Evolutionary conservation across 2,888 invertebrate genomes (phyloP).

Genomic region (Spilarctia lutea): DNA sequence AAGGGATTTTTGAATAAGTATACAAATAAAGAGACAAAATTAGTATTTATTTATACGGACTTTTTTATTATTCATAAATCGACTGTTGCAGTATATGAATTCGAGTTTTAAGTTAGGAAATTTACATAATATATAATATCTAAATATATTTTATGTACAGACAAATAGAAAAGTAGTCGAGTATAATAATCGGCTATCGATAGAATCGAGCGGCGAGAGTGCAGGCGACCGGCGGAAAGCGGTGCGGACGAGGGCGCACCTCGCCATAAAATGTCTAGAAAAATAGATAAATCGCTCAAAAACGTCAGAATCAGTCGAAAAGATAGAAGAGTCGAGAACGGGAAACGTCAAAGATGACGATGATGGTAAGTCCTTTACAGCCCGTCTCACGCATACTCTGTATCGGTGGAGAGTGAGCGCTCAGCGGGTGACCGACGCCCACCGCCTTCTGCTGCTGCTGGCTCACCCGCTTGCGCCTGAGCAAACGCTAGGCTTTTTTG

Average conservation of each 20-base stretch:
- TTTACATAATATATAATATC: slow-evolving; percentile 86
- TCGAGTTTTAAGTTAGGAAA: slow-evolving; percentile 85
- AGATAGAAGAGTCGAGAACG: slow-evolving; percentile 76
- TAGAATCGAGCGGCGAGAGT: slow-evolving; percentile 85
- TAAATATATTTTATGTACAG: slow-evolving; percentile 87
- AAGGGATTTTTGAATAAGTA: slow-evolving; percentile 43
- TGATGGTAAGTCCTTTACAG: slow-evolving; percentile 39
- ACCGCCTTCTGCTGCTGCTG: slow-evolving; percentile 69
- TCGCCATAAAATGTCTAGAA: slow-evolving; percentile 86
- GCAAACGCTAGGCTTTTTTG: slow-evolving; percentile 92
- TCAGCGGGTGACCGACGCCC: slow-evolving; percentile 85
- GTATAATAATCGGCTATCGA: slow-evolving; percentile 85
- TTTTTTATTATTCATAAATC: slow-evolving; percentile 82
- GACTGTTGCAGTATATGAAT: slow-evolving; percentile 86
- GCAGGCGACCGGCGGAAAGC: slow-evolving; percentile 85
- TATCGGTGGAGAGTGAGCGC: slow-evolving; percentile 89
- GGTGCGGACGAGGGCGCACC: slow-evolving; percentile 85
- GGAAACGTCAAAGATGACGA: slow-evolving; percentile 63
- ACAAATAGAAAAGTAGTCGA: slow-evolving; percentile 86
- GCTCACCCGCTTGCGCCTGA: slow-evolving; percentile 87
- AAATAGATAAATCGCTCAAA: slow-evolving; percentile 87
- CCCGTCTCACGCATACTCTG: slow-evolving; percentile 90
- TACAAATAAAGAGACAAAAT: slow-evolving; percentile 55
- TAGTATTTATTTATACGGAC: slow-evolving; percentile 68
- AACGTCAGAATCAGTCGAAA: slow-evolving; percentile 86